Evolutionary conservation across 2,113 vertebrate genomes (phyloP).

Genomic region (Erythrolamprus reginae): DNA sequence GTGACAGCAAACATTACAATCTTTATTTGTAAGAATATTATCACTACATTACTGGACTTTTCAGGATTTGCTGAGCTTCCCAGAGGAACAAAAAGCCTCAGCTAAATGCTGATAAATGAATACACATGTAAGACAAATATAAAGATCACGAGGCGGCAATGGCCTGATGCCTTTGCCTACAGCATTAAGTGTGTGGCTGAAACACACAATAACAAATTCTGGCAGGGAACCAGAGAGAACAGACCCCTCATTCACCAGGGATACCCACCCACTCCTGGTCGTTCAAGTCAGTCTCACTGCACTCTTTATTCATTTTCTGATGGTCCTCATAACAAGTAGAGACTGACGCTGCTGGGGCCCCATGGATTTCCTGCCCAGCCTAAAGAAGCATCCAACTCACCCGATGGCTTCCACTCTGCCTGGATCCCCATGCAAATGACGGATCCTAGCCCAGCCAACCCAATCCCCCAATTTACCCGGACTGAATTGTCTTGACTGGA

Average conservation of each 20-base stretch:
- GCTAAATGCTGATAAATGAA: background rate
- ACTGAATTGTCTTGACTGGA: conserved; percentile 99
- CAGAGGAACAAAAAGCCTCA: background rate
- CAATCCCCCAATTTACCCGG: conserved; percentile 70
- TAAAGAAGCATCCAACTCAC: background rate
- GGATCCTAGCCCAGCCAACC: background rate
- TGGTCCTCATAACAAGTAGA: background rate
- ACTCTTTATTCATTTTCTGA: background rate
- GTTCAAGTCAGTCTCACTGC: background rate
- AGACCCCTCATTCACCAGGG: background rate
- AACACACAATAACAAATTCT: background rate
- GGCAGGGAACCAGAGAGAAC: background rate
- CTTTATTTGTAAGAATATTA: background rate
- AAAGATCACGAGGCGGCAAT: background rate
- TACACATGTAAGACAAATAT: background rate
- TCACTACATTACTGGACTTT: background rate
- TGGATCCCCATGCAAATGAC: background rate
- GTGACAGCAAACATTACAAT: background rate
- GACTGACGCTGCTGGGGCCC: background rate
- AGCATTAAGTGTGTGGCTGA: background rate
- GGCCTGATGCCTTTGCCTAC: background rate
- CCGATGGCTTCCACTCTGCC: background rate
- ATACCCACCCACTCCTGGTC: no score
- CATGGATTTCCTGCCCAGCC: background rate
- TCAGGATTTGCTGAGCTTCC: background rate